phyloP scores from a whole-genome alignment of 2,888 invertebrate genomes.

The Fissipunctia ypsillon region DNA sequence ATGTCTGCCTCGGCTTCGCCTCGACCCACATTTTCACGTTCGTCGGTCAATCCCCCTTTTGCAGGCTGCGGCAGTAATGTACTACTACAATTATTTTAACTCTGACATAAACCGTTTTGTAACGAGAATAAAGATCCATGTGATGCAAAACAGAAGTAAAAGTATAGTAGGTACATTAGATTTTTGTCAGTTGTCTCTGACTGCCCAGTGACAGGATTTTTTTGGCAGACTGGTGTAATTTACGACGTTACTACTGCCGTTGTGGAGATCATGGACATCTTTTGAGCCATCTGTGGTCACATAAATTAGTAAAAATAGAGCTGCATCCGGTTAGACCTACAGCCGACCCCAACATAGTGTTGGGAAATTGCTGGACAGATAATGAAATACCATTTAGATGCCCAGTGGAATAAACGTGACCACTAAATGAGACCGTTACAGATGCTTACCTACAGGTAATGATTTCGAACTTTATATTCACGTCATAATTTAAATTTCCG shows the following conservation, averaged over 20 bases:
- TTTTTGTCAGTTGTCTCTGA: no score
- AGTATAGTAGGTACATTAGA: no score
- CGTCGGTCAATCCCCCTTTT: no score
- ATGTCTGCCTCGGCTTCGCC: no score
- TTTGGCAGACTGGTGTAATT: not conserved
- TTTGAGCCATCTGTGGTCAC: not conserved
- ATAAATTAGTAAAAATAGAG: not conserved
- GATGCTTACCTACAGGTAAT: no score
- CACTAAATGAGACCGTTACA: no score
- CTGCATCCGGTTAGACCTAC: not conserved
- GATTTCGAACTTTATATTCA: no score
- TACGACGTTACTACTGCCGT: not conserved
- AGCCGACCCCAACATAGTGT: not conserved
- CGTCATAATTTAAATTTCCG: constrained; percentile 12
- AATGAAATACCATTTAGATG: not conserved
- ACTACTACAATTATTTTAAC: not conserved
- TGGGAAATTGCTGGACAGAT: not conserved
- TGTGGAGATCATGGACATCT: not conserved
- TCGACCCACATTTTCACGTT: no score
- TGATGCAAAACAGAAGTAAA: not conserved
- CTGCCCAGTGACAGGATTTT: not conserved
- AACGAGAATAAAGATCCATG: not conserved
- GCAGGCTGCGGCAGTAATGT: no score
- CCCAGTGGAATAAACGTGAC: not conserved
- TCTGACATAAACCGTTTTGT: not conserved